Percentiles rank a stretch among this genome's conserved stretches.
Conservation (phyloP, 2,113 vertebrate genomes). For the Oreochromis spilurus region DNA sequence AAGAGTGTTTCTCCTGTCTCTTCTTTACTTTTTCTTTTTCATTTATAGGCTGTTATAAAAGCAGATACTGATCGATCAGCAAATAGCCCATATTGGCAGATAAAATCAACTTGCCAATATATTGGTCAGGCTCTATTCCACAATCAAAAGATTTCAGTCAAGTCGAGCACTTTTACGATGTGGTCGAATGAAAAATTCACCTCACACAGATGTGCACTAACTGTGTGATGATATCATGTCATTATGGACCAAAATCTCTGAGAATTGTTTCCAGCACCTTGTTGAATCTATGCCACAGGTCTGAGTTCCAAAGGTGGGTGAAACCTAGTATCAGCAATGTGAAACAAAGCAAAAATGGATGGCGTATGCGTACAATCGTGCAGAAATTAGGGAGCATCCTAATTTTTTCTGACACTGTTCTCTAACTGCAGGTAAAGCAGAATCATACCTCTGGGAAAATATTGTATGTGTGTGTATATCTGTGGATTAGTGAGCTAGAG, state of each 20-base stretch:
- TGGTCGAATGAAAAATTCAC: not conserved
- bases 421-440: slow-evolving; percentile 16
- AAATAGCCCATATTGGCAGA: not conserved
- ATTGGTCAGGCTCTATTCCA: not conserved
- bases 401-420: not conserved
- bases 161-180: not conserved
- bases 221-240: not conserved
- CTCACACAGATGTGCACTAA: not conserved
- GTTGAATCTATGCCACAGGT: not conserved
- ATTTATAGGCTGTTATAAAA: not conserved
- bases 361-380: not conserved
- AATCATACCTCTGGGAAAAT: slow-evolving; percentile 9
- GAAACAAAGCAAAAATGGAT: not conserved
- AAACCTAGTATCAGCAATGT: not conserved
- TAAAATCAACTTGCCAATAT: not conserved
- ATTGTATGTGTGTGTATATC: not conserved
- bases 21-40: not conserved
- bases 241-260: not conserved
- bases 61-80: not conserved
- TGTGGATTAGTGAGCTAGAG: not conserved
- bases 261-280: not conserved
- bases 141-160: not conserved
- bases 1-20: not conserved
- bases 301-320: not conserved
- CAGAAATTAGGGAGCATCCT: not conserved